These are phyloP conservation scores for Silurus lanzhouensis DNA, from an alignment of 2,797 vertebrate species.

Conservation along the genomic window DNA sequence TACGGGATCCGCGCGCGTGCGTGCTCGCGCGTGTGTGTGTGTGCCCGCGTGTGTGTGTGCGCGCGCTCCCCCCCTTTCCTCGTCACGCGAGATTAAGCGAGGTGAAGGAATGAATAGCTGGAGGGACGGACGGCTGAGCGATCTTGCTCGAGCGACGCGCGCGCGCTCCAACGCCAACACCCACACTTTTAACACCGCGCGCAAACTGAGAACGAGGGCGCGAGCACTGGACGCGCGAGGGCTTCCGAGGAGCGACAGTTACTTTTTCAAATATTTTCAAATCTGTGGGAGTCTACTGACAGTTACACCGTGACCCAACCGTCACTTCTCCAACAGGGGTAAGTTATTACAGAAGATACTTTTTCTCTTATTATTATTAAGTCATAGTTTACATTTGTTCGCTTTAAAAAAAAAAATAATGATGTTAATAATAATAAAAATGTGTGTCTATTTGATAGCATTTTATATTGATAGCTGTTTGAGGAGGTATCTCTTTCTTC, in stretches of 20 bases:
- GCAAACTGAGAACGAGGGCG: conserved; percentile 53
- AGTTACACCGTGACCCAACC: neutral
- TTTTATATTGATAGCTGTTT: neutral
- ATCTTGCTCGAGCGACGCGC: conserved; percentile 49
- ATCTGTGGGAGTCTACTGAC: neutral
- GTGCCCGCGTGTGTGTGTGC: no score
- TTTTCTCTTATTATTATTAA: neutral
- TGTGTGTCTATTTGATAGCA: no score
- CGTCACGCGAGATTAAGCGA: conserved; percentile 69
- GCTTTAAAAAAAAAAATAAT: no score
- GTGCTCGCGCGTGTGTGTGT: neutral
- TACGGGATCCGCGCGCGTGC: neutral
- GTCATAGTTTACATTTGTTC: neutral
- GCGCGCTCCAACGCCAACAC: neutral
- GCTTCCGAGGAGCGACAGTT: neutral
- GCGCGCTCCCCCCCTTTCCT: neutral
- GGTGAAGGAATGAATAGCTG: conserved; percentile 67
- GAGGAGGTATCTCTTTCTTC: neutral
- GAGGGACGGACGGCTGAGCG: conserved; percentile 57
- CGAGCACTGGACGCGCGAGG: conserved; percentile 24
- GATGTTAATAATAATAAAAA: neutral
- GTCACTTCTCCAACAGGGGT: neutral
- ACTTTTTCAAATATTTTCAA: neutral
- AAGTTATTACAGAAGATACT: neutral
- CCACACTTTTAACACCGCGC: neutral